Base-by-base conservation (phyloP, 2,888 invertebrate species). In the Neoitamus cyanurus region DNA sequence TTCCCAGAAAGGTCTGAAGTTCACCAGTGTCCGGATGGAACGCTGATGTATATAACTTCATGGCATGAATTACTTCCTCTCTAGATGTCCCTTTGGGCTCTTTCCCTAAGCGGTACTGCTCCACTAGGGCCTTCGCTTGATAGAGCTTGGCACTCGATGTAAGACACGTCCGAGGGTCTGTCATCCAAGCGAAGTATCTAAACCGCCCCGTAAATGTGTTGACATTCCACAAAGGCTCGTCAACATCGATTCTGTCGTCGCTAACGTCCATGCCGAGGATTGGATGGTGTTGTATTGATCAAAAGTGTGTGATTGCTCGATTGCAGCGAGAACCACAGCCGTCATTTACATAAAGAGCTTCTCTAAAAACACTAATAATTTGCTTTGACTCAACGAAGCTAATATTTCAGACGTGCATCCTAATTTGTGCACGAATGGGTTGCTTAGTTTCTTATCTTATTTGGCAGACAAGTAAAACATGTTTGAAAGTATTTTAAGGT, bases 21-120 rank as follows among this genome's bases (percentile, higher is more conserved):
- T 97, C 97, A 0, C 97, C 97, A 84, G 96, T 95, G 90, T 98
- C 97, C 0, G 98, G 98, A 91, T 98, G 97, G 90, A 97, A 98
- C 0, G 97, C 96, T 7, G 97, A 97, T 89, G 96, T 96, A 88
- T 96, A 97, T 13, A 97, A 91, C 90, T 96, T 96, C 91, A 96
- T 97, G 0, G 97, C 97, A 88, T 94, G 93, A 86, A 96, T 93
- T 2, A 97, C 90, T 89, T 97, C 94, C n/a, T 95, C 94, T 46
- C 92, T 89, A 0, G 94, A 94, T 0, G 95, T 95, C 13, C 93
- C 94, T 11, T 92, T 89, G 9, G 96, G 95, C 88, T 95, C 95
- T 84, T 93, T 92, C 6, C 95, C 95, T 87, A 92, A 90, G 88
- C 96, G 95, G 85, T 89, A 97, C 85, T 94, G 93, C 73, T 95